A percentile compares a stretch with the other conserved stretches of the same genome.
Conservation (phyloP, 2,797 vertebrate species). For the Pseudochirops cupreus region DNA sequence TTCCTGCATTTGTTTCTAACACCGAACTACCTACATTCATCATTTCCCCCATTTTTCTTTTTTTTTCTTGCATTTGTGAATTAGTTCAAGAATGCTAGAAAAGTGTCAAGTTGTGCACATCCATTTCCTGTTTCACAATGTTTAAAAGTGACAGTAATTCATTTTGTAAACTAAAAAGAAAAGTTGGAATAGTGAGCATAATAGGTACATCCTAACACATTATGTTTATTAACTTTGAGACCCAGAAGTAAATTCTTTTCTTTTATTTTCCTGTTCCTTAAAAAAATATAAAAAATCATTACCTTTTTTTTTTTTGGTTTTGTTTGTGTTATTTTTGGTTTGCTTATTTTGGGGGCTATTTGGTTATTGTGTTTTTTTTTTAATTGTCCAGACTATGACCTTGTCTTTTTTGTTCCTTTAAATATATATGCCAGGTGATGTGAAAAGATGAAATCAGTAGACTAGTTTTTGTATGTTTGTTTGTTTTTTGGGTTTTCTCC, state of each 20-base stretch:
- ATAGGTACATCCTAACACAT: constrained; percentile 87
- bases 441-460: constrained; percentile 78
- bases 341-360: constrained; percentile 58
- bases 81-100: constrained; percentile 94
- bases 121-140: constrained; percentile 87
- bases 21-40: constrained; percentile 87
- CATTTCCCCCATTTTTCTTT: constrained; percentile 80
- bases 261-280: constrained; percentile 72
- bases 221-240: constrained; percentile 86
- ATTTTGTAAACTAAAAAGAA: constrained; percentile 90
- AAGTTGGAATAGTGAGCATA: constrained; percentile 88
- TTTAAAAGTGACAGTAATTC: constrained; percentile 88
- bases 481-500: background rate
- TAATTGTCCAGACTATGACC: constrained; percentile 67
- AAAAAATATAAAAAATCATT: constrained; percentile 32
- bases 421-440: constrained; percentile 78
- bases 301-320: constrained; percentile 55
- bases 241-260: constrained; percentile 82
- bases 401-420: constrained; percentile 73
- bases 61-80: constrained; percentile 91
- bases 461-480: background rate
- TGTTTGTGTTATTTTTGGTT: constrained; percentile 72
- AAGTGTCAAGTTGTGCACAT: constrained; percentile 94
- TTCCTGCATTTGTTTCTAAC: constrained; percentile 89
- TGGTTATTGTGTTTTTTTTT: constrained; percentile 60